A percentile compares a stretch with the other conserved stretches of the same genome.
These are phyloP conservation scores for Orthonychiurus folsomi DNA, from an alignment of 2,888 invertebrate species.

Conservation along the genomic window DNA sequence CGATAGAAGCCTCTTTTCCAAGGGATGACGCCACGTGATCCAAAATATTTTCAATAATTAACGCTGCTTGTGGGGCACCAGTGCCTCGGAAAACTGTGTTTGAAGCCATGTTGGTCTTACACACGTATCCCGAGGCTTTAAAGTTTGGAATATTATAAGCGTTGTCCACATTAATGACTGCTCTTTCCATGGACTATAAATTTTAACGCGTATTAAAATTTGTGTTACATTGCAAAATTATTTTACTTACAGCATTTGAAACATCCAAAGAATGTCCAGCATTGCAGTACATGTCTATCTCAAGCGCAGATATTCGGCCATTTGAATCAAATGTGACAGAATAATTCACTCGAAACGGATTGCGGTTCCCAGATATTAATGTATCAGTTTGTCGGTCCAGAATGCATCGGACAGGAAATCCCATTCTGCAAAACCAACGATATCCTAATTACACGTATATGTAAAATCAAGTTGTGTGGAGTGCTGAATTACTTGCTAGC, in stretches of 20 bases:
- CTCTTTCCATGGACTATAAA: constrained; percentile 65
- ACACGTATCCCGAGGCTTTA: constrained; percentile 49
- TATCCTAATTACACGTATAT: too few relatives aligned
- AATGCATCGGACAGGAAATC: constrained; percentile 74
- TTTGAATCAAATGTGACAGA: constrained; percentile 67
- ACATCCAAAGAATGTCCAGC: constrained; percentile 75
- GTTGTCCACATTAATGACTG: constrained; percentile 75
- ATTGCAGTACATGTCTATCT: constrained; percentile 68
- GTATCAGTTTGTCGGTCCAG: constrained; percentile 92
- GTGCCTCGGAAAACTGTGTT: constrained; percentile 91
- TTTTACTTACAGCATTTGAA: constrained; percentile 49
- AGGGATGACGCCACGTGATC: constrained; percentile 64
- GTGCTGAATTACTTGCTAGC: constrained; percentile 53
- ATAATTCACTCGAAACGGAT: constrained; percentile 79
- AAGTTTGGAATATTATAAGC: constrained; percentile 52
- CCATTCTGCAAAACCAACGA: too few relatives aligned
- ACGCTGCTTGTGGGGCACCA: constrained; percentile 86
- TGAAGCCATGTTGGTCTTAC: constrained; percentile 81
- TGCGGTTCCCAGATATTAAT: constrained; percentile 75
- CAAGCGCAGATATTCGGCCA: constrained; percentile 65
- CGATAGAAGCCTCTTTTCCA: constrained; percentile 55
- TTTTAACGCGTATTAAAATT: neutral
- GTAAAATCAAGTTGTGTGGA: constrained; percentile 2
- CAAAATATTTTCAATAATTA: constrained; percentile 68
- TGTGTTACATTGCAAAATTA: neutral